Percentiles rank a stretch among this genome's conserved stretches.
These are phyloP conservation scores for Parasteatoda tepidariorum DNA, from an alignment of 1,140 invertebrate genomes.

Conservation along the genomic window DNA sequence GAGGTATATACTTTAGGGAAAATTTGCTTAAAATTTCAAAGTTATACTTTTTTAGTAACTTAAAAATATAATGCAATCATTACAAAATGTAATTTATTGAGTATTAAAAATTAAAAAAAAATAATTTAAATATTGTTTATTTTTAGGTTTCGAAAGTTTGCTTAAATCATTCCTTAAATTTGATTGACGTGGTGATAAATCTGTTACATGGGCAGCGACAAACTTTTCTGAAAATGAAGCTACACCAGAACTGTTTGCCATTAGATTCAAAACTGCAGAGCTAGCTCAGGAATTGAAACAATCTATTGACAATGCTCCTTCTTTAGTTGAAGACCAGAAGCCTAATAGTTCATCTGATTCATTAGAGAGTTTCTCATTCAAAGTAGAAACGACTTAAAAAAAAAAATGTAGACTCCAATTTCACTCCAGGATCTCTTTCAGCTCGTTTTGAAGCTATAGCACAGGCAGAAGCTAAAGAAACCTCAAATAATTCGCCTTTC, in stretches of 20 bases:
- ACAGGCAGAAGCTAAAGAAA: background rate
- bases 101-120: no score
- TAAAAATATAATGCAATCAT: no score
- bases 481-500: background rate
- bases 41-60: no score
- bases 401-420: constrained; percentile 8
- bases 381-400: constrained; percentile 6
- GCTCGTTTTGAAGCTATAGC: constrained; percentile 17
- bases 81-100: no score
- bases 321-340: constrained; percentile 19
- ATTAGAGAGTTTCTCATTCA: constrained; percentile 63
- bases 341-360: constrained; percentile 62
- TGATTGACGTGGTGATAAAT: constrained; percentile 80
- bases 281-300: constrained; percentile 80
- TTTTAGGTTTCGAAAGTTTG: constrained; percentile 77
- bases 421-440: constrained; percentile 20
- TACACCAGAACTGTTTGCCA: constrained; percentile 79
- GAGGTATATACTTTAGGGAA: no score
- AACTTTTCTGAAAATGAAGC: constrained; percentile 88
- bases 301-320: constrained; percentile 75
- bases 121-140: no score
- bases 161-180: constrained; percentile 82
- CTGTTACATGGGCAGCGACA: constrained; percentile 83
- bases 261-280: constrained; percentile 84
- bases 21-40: no score